Evolutionary conservation across 2,797 vertebrate genomes (phyloP).

Genomic region (Sebastiscus albofasciatus): DNA sequence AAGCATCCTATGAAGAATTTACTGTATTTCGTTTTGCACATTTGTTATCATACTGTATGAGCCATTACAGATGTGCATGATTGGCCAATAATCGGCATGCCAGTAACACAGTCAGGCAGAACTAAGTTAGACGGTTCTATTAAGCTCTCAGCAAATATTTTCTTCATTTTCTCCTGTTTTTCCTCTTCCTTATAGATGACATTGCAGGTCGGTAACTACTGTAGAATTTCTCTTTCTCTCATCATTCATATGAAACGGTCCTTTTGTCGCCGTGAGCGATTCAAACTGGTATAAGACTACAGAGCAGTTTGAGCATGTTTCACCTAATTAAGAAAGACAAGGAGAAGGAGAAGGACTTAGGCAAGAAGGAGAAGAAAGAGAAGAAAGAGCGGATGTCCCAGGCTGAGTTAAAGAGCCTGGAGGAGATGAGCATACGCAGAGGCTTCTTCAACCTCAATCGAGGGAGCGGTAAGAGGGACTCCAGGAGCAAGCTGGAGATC

Average conservation of each 20-base stretch:
- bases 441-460: conserved; percentile 95
- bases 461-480: conserved; percentile 88
- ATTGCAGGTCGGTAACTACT: not conserved
- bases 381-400: conserved; percentile 85
- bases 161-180: not conserved
- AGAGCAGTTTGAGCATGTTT: conserved; percentile 76
- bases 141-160: not conserved
- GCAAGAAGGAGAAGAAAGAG: conserved; percentile 82
- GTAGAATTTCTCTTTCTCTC: not conserved
- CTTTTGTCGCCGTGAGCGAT: not conserved
- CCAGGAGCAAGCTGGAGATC: conserved; percentile 91
- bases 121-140: not conserved
- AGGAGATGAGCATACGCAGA: conserved; percentile 94
- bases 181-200: conserved; percentile 31
- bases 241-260: not conserved
- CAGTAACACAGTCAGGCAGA: not conserved
- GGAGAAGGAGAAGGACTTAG: conserved; percentile 78
- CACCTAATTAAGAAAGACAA: conserved; percentile 84
- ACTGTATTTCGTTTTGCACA: not conserved
- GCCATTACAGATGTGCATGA: not conserved
- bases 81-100: not conserved
- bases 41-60: not conserved
- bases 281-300: conserved; percentile 4
- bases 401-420: conserved; percentile 84
- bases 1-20: not conserved